Conservation (phyloP, 2,797 vertebrate genomes). For the Pseudotriccus pelzelni region DNA sequence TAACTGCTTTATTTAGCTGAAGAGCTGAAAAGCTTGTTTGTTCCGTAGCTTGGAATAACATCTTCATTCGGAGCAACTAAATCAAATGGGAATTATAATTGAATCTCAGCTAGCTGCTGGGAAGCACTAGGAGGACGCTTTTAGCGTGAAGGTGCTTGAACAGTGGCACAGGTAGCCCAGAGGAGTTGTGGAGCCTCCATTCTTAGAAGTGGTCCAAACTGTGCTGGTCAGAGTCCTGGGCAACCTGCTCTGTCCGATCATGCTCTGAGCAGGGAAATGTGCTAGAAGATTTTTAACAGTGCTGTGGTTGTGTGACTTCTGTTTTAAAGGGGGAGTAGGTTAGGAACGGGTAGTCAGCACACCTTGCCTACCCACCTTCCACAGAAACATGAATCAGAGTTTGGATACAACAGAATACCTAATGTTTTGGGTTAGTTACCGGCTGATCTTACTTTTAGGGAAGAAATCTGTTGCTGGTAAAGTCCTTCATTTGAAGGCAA, state of each 20-base stretch:
- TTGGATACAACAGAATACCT: not conserved
- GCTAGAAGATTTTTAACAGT: not conserved
- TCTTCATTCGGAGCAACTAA: constrained; percentile 7
- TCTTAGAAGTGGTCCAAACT: not conserved
- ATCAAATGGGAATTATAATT: not conserved
- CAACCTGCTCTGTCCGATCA: fast-evolving
- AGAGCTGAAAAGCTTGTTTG: not conserved
- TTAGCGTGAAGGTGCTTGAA: not conserved
- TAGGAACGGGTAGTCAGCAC: not conserved
- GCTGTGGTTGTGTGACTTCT: not conserved
- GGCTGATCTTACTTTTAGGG: fast-evolving
- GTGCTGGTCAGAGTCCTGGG: not conserved
- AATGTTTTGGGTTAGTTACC: not conserved
- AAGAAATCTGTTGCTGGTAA: not conserved
- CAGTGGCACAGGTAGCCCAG: fast-evolving
- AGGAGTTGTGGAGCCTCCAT: not conserved
- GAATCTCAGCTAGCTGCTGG: not conserved
- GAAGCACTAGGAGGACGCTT: not conserved
- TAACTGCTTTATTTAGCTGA: not conserved
- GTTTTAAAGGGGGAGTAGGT: not conserved
- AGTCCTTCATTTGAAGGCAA: not conserved
- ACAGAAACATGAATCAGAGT: fast-evolving
- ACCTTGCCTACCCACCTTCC: not conserved
- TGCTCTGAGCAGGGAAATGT: not conserved
- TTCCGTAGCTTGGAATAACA: not conserved